phyloP scores from a whole-genome alignment of 2,113 vertebrate genomes.

The Nesoenas mayeri region DNA sequence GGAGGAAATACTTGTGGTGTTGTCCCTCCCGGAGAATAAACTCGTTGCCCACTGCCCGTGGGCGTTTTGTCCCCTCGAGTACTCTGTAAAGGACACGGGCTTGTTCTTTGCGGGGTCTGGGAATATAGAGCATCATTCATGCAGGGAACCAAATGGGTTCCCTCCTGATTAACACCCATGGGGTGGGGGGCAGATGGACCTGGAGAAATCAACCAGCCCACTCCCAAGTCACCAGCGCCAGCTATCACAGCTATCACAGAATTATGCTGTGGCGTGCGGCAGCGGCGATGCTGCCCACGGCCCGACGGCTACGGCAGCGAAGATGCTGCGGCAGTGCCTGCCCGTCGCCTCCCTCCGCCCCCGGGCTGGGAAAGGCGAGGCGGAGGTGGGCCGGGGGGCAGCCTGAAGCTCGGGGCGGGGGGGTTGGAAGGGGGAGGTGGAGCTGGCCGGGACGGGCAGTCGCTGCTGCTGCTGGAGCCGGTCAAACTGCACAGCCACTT shows the following conservation, averaged over 20 bases:
- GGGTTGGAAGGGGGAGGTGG: constrained; percentile 62
- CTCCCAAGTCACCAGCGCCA: not conserved
- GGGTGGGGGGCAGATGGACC: not conserved
- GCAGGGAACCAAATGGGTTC: rapidly evolving
- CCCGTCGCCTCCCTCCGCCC: not conserved
- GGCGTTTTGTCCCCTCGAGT: not conserved
- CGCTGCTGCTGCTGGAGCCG: constrained; percentile 76
- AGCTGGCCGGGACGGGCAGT: constrained; percentile 68
- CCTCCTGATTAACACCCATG: not conserved
- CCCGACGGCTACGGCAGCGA: not conserved
- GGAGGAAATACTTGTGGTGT: not conserved
- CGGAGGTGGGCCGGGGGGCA: not conserved
- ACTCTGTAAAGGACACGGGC: not conserved
- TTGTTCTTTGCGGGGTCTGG: not conserved
- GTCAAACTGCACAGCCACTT: constrained; percentile 83
- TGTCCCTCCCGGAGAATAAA: not conserved
- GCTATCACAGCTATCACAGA: not conserved
- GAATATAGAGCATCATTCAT: rapidly evolving
- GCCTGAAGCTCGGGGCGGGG: not conserved
- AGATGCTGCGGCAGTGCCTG: not conserved
- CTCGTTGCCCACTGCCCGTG: rapidly evolving
- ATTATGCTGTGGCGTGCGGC: not conserved
- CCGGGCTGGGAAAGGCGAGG: not conserved
- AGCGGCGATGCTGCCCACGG: not conserved
- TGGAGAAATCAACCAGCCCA: not conserved